Base-by-base conservation (phyloP, 2,113 vertebrate genomes). In the Ageneiosus marmoratus region DNA sequence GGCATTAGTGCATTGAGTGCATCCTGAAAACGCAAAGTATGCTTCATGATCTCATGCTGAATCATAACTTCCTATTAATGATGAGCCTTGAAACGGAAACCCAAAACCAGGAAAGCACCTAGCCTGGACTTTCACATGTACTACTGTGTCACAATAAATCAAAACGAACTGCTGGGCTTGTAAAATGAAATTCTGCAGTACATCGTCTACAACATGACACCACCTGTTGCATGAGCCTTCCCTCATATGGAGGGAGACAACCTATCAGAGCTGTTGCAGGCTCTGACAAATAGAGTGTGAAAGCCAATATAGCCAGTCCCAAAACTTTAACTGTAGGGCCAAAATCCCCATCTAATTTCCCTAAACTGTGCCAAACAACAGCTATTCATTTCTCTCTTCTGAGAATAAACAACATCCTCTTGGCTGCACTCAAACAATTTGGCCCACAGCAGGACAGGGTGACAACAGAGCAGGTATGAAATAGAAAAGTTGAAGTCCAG, bases 321-420 rank as follows among this genome's bases (percentile, higher is more conserved):
- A 67, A 85, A 83, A 75, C 84, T 89, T 83, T 63, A 62, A n/a
- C 50, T 72, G 81, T 86, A 55, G 41, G n/a, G 89, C 80, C 88
- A 88, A 88, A 58, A 75, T 79, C 79, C 74, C 73, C 44, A 12
- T 18, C 82, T 84, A 82, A 88, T 82, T 87, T 89, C 87, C 86
- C 87, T 85, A 86, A 89, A 83, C 13, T 67, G 79, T 48, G 58
- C 2, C 0, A 77, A 87, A 79, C 22, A 78, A 58, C 6, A 4
- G 1, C 55, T 4, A 69, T 84, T 76, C 60, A 58, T 88, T 89
- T 63, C 29, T 74, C 65, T 83, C 84, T 82, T 78, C 74, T 63
- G 79, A 77, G 44, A 34, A 67, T 60, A 81, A 87, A 83, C 74
- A 44, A 76, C 48, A 81, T 77, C 79, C 79, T 83, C 72, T 32